Conservation (phyloP, 2,113 vertebrate species). For the Tetrao urogallus region DNA sequence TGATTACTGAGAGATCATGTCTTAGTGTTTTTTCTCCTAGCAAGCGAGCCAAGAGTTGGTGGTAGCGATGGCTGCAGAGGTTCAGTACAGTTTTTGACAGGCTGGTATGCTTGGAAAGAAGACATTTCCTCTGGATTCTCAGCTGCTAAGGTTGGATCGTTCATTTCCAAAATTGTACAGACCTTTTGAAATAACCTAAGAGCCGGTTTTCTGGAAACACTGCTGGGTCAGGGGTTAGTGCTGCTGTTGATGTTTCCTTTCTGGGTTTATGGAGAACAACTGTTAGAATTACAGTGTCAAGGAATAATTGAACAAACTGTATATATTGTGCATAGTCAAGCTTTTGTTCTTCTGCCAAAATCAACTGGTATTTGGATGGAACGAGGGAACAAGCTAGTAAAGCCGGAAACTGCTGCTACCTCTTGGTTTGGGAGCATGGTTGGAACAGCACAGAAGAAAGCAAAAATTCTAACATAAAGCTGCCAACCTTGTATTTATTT, state of each 20-base stretch:
- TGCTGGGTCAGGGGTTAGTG: neutral
- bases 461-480: neutral
- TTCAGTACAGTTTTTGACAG: neutral
- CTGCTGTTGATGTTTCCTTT: conserved; percentile 15
- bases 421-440: neutral
- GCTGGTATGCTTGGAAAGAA: neutral
- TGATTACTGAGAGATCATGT: neutral
- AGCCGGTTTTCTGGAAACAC: neutral
- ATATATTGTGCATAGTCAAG: neutral
- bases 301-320: conserved; percentile 12
- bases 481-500: neutral
- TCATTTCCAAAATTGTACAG: neutral
- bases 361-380: neutral
- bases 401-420: neutral
- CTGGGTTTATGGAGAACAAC: neutral
- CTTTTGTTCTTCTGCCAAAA: conserved; percentile 33
- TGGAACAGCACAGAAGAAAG: neutral
- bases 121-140: neutral
- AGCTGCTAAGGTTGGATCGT: neutral
- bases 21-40: neutral
- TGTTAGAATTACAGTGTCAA: conserved; percentile 8
- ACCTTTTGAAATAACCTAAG: neutral
- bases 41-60: neutral
- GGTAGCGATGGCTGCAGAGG: neutral
- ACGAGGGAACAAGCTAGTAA: neutral